These are phyloP conservation scores for Paedocypris sp. DNA, from an alignment of 2,113 vertebrate species.

Conservation along the genomic window DNA sequence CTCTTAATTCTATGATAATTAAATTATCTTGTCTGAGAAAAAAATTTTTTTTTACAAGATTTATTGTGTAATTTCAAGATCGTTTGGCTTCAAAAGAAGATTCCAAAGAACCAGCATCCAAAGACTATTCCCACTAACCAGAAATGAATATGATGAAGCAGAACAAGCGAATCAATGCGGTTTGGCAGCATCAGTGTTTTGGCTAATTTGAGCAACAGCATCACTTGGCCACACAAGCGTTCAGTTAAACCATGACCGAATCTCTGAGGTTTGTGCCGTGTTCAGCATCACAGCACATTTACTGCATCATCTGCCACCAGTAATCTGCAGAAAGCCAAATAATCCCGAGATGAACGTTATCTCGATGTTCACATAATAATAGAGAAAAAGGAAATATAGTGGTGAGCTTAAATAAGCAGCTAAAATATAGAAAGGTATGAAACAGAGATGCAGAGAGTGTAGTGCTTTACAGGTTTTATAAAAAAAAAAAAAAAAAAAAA, in stretches of 20 bases:
- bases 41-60: no score
- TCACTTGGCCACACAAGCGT: slow-evolving; percentile 7
- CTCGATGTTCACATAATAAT: neutral
- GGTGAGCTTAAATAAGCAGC: neutral
- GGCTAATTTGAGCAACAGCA: neutral
- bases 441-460: neutral
- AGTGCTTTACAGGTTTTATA: neutral
- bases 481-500: neutral
- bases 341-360: neutral
- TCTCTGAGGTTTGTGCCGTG: neutral
- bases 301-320: neutral
- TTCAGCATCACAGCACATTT: slow-evolving; percentile 7
- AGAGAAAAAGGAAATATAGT: neutral
- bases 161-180: neutral
- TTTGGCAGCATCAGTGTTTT: neutral
- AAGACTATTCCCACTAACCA: no score
- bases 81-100: no score
- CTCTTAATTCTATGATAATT: no score
- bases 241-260: neutral
- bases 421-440: neutral
- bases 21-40: no score
- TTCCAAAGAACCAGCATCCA: no score
- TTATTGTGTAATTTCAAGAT: no score
- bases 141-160: no score
- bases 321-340: neutral